Percentiles rank a stretch among this genome's conserved stretches.
Conservation (phyloP, 2,888 invertebrate genomes). For the Cylindroiulus punctatus region DNA sequence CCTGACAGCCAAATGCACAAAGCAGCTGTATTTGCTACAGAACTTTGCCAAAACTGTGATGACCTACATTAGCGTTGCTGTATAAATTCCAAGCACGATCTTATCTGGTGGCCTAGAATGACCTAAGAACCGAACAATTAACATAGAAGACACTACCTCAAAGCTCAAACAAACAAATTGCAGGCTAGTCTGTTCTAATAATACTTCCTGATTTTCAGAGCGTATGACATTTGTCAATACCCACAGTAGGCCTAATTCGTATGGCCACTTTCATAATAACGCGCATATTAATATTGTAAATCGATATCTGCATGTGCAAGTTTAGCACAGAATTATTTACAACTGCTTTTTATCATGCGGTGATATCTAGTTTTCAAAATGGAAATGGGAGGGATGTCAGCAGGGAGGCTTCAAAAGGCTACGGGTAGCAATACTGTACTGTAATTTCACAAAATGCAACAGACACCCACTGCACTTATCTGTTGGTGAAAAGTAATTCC, state of each 20-base stretch:
- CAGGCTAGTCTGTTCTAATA: neutral
- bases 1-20: neutral
- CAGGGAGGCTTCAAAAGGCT: too few species aligned
- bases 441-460: neutral
- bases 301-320: neutral
- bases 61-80: neutral
- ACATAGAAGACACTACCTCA: neutral
- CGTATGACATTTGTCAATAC: neutral
- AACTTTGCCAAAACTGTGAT: neutral
- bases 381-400: neutral
- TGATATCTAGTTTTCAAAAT: too few species aligned
- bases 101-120: conserved; percentile 16
- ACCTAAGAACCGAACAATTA: neutral
- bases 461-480: neutral
- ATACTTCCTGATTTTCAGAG: neutral
- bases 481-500: conserved; percentile 1
- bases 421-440: too few species aligned
- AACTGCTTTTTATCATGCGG: too few species aligned
- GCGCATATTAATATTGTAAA: neutral
- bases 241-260: neutral
- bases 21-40: neutral
- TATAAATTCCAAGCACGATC: neutral
- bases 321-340: neutral
- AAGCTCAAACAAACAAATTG: neutral
- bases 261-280: neutral